Evolutionary conservation across 2,797 vertebrate genomes (phyloP).

Genomic region (Myripristis jacobus): DNA sequence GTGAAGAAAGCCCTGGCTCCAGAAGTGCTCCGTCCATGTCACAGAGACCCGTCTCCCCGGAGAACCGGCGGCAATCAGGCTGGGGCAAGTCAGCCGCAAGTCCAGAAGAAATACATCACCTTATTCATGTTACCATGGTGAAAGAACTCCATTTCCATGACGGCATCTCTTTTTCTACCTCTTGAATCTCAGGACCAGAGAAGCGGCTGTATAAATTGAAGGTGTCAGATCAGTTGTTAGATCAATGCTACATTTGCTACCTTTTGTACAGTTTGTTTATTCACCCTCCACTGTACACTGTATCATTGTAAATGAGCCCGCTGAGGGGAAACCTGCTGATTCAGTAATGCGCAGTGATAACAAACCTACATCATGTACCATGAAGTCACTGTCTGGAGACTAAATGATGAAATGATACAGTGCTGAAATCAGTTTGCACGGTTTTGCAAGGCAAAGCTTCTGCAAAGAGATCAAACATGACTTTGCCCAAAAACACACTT

Average conservation of each 20-base stretch:
- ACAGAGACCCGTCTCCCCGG: slow-evolving; percentile 50
- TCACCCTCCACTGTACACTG: background rate
- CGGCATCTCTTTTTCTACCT: slow-evolving; percentile 16
- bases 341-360: slow-evolving; percentile 1
- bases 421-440: background rate
- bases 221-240: background rate
- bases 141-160: background rate
- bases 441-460: background rate
- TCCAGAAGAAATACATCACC: slow-evolving; percentile 1
- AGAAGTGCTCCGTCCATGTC: slow-evolving; percentile 54
- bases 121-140: slow-evolving; percentile 16
- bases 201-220: slow-evolving; percentile 24
- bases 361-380: background rate
- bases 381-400: background rate
- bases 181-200: slow-evolving; percentile 19
- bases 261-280: background rate
- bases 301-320: background rate
- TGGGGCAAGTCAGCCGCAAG: slow-evolving; percentile 31
- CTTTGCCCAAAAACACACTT: background rate
- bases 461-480: background rate
- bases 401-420: background rate
- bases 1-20: slow-evolving; percentile 64
- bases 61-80: slow-evolving; percentile 40
- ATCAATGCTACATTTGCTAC: background rate
- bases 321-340: background rate